Percentiles rank a stretch among this genome's conserved stretches.
These are phyloP conservation scores for Dioctria linearis DNA, from an alignment of 2,888 invertebrate genomes.

Conservation along the genomic window DNA sequence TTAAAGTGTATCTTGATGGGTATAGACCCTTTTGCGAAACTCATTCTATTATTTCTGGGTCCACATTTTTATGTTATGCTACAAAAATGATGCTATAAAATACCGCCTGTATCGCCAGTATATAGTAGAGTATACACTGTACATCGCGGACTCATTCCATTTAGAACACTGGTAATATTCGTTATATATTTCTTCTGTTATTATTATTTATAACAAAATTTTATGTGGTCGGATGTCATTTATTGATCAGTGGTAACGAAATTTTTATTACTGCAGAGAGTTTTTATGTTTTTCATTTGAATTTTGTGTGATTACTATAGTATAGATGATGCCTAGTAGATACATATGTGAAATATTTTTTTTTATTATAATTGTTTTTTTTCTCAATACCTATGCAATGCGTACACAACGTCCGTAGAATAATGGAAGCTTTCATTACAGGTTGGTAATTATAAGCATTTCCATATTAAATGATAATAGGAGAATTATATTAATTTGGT, in stretches of 20 bases:
- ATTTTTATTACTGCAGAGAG: constrained; percentile 52
- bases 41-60: constrained; percentile 43
- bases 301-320: constrained; percentile 41
- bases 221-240: constrained; percentile 53
- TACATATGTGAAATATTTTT: background rate
- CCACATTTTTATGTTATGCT: constrained; percentile 48
- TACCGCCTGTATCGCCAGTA: constrained; percentile 47
- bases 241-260: constrained; percentile 54
- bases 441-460: too few relatives aligned
- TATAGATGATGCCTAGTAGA: constrained; percentile 38
- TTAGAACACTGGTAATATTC: constrained; percentile 47
- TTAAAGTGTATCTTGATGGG: constrained; percentile 53
- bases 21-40: constrained; percentile 50
- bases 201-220: constrained; percentile 54
- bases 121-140: constrained; percentile 2
- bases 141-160: constrained; percentile 20
- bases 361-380: constrained; percentile 39
- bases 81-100: constrained; percentile 49
- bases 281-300: constrained; percentile 52
- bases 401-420: too few relatives aligned
- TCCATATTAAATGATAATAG: too few relatives aligned
- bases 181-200: constrained; percentile 47
- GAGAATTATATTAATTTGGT: too few relatives aligned
- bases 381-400: background rate
- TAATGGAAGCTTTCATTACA: too few relatives aligned